These are phyloP conservation scores for Leptoteleia sp. DNA, from an alignment of 1,140 invertebrate species.

Conservation along the genomic window DNA sequence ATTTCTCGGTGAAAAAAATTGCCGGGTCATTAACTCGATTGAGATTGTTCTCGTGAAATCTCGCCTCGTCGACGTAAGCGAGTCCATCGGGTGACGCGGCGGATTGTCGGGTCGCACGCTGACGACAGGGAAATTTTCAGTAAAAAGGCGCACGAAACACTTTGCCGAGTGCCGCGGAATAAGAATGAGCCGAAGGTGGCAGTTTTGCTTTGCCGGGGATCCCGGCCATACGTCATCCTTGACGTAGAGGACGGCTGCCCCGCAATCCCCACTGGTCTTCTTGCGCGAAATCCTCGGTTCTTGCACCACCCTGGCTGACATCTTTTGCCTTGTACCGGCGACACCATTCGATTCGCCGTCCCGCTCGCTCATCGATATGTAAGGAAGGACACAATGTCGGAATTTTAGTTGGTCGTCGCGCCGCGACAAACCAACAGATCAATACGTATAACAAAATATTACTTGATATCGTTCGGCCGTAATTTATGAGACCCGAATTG, in stretches of 20 bases:
- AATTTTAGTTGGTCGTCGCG: slow-evolving; percentile 79
- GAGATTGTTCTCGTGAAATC: slow-evolving; percentile 54
- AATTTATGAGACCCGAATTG: slow-evolving; percentile 19
- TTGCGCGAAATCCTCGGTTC: slow-evolving; percentile 74
- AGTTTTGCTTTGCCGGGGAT: slow-evolving; percentile 58
- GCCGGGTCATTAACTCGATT: slow-evolving; percentile 50
- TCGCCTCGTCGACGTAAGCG: slow-evolving; percentile 44
- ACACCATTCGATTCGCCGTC: slow-evolving; percentile 65
- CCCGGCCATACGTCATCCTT: slow-evolving; percentile 76
- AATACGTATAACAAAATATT: slow-evolving; percentile 56
- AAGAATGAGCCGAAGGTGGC: slow-evolving; percentile 70
- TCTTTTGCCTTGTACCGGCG: slow-evolving; percentile 75
- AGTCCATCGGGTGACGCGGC: slow-evolving; percentile 51
- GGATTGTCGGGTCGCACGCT: slow-evolving; percentile 61
- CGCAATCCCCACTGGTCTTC: slow-evolving; percentile 71
- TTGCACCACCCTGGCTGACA: slow-evolving; percentile 72
- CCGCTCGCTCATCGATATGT: slow-evolving; percentile 78
- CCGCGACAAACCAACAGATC: slow-evolving; percentile 53
- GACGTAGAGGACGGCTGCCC: slow-evolving; percentile 71
- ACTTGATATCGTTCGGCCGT: slow-evolving; percentile 10
- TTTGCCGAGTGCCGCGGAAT: slow-evolving; percentile 67
- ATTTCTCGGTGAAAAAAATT: slow-evolving; percentile 44
- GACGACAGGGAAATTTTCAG: slow-evolving; percentile 70
- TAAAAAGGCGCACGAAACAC: slow-evolving; percentile 67
- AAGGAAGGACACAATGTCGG: slow-evolving; percentile 75